phyloP scores from a whole-genome alignment of 2,113 vertebrate genomes.

The Falco punctatus region DNA sequence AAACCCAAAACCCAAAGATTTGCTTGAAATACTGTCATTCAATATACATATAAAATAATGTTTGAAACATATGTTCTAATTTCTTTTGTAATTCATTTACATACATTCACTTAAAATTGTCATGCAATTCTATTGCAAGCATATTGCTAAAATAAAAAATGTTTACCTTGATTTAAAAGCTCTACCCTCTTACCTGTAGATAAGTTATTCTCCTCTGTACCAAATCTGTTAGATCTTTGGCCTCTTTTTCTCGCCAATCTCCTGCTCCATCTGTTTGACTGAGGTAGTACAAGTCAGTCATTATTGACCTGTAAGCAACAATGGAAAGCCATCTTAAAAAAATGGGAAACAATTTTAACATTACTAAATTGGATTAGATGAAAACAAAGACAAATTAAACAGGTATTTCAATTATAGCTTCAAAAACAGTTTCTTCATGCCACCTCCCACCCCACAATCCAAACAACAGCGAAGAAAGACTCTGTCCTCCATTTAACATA shows the following conservation, averaged over 20 bases:
- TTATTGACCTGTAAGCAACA: slow-evolving; percentile 85
- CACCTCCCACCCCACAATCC: background rate
- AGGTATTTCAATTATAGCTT: background rate
- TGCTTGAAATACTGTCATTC: background rate
- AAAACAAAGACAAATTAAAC: background rate
- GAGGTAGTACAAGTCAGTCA: slow-evolving; percentile 98
- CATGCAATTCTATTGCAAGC: background rate
- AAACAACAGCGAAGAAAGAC: background rate
- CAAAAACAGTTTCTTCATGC: background rate
- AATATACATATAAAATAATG: background rate
- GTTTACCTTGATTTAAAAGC: background rate
- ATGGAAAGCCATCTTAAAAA: background rate
- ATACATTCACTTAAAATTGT: background rate
- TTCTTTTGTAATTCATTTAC: background rate
- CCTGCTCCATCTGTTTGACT: slow-evolving; percentile 96
- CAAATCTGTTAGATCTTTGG: slow-evolving; percentile 93
- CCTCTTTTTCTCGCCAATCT: slow-evolving; percentile 94
- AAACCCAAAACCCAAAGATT: background rate
- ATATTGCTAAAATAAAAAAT: background rate
- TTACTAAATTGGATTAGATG: background rate
- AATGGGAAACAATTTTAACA: background rate
- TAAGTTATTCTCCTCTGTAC: slow-evolving; percentile 98
- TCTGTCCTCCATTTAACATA: background rate
- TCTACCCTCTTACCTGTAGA: slow-evolving; percentile 86
- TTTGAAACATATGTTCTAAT: background rate